Base-by-base conservation (phyloP, 2,113 vertebrate genomes). In the Macroglossus sobrinus region DNA sequence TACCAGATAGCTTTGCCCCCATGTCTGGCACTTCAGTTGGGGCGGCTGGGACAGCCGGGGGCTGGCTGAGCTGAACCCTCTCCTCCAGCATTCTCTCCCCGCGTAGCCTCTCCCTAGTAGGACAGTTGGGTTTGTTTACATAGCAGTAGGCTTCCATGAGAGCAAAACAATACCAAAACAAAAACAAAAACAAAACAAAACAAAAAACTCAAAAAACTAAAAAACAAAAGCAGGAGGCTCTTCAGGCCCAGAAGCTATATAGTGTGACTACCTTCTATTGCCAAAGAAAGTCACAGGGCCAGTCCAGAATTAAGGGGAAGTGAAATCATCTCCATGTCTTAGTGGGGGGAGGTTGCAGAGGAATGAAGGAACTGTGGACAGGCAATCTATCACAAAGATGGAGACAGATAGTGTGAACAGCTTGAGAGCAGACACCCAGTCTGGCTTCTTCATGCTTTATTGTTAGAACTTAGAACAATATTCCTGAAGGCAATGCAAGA, bases 281-380 rank as follows among this genome's bases (percentile, higher is more conserved):
- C 66, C 78, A 81, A 57, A 72, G 61, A 18, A 28, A 63, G 38
- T 35, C 30, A 24, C 12, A 53, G 14, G 82, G 19, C 38, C 64
- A 68, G 30, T 19, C 72, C 35, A 13, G 63, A 57, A 3, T 30
- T 18, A 45, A 91, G 64, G 15, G 12, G 35, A 45, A 59, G 43
- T 47, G 4, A 45, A 28, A 6, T 10, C 4, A 45, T 33, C 63
- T 74, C 90, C 13, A 1, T 43, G 38, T 82, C 45, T 57, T 24
- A 4, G 1, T 16, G 35, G 35, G 9, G 38, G 18, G 8, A 16
- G 12, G 0, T 1, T 10, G 9, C 6, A 22, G 59, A 69, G 24
- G 45, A 69, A 35, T 4, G 16, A 43, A 35, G 26, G 50, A 12
- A 11, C 4, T 5, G 3, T 0, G 50, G 45, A 61, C 1, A 2